Evolutionary conservation across 2,113 vertebrate species (phyloP), one percentile per base, ranked within the genome.

Genomic region (Istiophorus platypterus): DNA sequence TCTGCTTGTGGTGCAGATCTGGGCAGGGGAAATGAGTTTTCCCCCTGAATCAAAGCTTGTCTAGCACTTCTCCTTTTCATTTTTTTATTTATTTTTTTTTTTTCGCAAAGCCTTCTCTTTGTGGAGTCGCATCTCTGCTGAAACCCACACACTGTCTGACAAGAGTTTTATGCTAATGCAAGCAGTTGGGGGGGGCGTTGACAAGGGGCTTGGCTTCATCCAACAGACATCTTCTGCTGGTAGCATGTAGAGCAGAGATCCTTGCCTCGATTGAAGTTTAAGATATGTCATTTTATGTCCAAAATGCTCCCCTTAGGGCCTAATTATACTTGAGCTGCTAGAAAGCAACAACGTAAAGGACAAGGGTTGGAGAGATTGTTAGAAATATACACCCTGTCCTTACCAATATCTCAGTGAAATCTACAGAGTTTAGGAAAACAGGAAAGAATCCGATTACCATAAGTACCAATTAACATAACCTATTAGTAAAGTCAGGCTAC

Each of bases 1-100:
- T 92, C 80, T 90, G 92, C 92, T 93, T 86, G 88, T 92, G 89
- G 78, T 92, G 92, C 92, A 93, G 81, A 92, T 92, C 86, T 91
- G 62, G 34, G 66, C 47, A 70, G 51, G 71, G 74, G 62, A 91
- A 91, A 89, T 91, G 20, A 85, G 61, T 72, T 71, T 29, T 18
- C 11, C 12, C 18, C 20, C 39, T 1, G 34, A 8, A 31, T 56
- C 3, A 24, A 41, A 81, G 73, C 84, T 24, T 17, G 72, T 74
- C 45, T 45, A 34, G 81, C 75, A 66, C 64, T 81, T 58, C 65
- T 62, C 37, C 37, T 52, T 71, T 80, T 62, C 31, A 29, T 26
- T 41, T 74, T 51, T n/a, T n/a, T n/a, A n/a, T n/a, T n/a, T 47
- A 27, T 26, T 70, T 63, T 61, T 71, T 70, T 69, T 65, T 76